Conservation (phyloP, 2,888 invertebrate species). For the Carterocephalus palaemon region DNA sequence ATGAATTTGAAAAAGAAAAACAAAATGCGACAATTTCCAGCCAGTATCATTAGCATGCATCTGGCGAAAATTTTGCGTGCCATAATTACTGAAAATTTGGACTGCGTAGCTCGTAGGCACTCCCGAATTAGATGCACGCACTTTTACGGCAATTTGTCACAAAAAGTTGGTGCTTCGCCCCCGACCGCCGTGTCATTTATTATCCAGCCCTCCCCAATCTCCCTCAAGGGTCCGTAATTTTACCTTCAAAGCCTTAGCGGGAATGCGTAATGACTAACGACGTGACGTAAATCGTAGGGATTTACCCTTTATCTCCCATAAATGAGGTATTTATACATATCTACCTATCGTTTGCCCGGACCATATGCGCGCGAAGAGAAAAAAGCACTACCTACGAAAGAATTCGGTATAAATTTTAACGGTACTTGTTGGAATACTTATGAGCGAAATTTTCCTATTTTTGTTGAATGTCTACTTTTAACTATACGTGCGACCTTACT, state of each 20-base stretch:
- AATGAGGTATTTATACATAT: slow-evolving; percentile 1
- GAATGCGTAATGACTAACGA: slow-evolving; percentile 73
- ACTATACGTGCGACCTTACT: too few relatives aligned
- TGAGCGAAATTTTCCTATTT: too few relatives aligned
- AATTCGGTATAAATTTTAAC: too few relatives aligned
- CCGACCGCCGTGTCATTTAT: slow-evolving; percentile 63
- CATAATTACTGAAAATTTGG: slow-evolving; percentile 20
- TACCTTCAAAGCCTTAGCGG: slow-evolving; percentile 71
- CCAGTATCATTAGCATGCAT: too few relatives aligned
- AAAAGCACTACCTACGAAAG: too few relatives aligned
- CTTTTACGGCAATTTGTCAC: slow-evolving; percentile 74
- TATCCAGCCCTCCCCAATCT: slow-evolving; percentile 42
- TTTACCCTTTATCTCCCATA: slow-evolving; percentile 50
- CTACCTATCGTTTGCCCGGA: slow-evolving; percentile 3
- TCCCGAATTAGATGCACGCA: slow-evolving; percentile 54
- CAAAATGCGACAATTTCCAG: too few relatives aligned
- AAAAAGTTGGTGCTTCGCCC: slow-evolving; percentile 71
- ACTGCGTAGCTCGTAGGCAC: slow-evolving; percentile 27
- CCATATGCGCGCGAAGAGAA: too few relatives aligned
- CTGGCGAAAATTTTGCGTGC: too few relatives aligned
- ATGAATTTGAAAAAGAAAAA: too few relatives aligned
- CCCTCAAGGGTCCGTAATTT: slow-evolving; percentile 73
- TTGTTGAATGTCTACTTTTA: too few relatives aligned
- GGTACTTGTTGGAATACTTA: too few relatives aligned
- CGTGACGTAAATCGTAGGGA: slow-evolving; percentile 66